Evolutionary conservation across 2,797 vertebrate genomes (phyloP).

Genomic region (Florisuga fusca): DNA sequence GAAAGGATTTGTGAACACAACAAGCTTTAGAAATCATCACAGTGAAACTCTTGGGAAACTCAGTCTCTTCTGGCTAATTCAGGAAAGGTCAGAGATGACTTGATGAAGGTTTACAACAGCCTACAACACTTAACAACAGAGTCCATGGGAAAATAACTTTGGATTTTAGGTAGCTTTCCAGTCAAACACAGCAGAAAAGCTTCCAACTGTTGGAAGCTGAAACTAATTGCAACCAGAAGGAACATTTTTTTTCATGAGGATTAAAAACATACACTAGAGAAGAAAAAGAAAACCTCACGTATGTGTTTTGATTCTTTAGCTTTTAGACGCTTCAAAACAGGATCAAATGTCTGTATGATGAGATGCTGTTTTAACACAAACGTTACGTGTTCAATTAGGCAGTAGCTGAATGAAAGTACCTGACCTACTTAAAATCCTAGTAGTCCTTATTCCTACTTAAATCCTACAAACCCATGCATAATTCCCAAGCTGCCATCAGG

Average conservation of each 20-base stretch:
- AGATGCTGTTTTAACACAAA: not conserved
- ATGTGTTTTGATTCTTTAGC: not conserved
- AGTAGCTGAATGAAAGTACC: not conserved
- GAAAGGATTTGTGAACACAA: not conserved
- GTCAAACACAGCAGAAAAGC: not conserved
- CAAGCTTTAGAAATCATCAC: not conserved
- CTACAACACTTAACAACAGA: not conserved
- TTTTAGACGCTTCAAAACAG: not conserved
- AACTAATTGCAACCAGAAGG: not conserved
- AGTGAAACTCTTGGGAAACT: not conserved
- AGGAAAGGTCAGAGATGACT: not conserved
- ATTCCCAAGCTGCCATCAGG: not conserved
- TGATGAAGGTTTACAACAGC: not conserved
- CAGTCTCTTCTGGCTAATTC: not conserved
- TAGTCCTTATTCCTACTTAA: not conserved
- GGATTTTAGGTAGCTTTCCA: not conserved
- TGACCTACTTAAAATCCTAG: not conserved
- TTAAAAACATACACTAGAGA: not conserved
- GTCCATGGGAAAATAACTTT: not conserved
- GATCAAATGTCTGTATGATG: not conserved
- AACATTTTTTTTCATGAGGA: not conserved
- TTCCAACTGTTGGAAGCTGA: not conserved
- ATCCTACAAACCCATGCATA: not conserved
- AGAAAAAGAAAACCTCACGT: accelerated
- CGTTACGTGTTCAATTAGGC: not conserved